A percentile compares a stretch with the other conserved stretches of the same genome.
Conservation (phyloP, 2,113 vertebrate genomes). For the Ictalurus furcatus region DNA sequence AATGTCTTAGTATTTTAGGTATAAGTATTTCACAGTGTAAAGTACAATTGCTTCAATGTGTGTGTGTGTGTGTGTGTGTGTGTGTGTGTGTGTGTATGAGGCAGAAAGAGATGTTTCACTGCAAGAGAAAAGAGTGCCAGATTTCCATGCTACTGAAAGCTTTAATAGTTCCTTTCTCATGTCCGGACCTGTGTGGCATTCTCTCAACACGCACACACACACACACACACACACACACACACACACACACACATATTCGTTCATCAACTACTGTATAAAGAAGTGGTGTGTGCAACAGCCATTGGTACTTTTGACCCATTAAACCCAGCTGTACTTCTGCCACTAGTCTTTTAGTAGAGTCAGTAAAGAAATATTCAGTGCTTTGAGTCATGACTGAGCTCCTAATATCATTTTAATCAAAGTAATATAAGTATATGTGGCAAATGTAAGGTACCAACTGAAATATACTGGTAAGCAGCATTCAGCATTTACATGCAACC, state of each 20-base stretch:
- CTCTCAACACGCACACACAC: neutral
- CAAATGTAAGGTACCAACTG: neutral
- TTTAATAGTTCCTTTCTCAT: slow-evolving; percentile 32
- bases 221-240: slow-evolving; percentile 5
- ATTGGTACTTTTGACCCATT: neutral
- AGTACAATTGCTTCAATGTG: neutral
- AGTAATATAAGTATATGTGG: neutral
- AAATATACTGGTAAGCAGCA: neutral
- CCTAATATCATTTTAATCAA: neutral
- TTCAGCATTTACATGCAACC: neutral
- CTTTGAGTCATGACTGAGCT: neutral
- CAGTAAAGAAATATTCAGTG: neutral
- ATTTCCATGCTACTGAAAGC: slow-evolving; percentile 36
- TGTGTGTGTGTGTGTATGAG: slow-evolving; percentile 24
- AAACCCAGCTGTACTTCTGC: neutral
- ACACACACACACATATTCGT: neutral
- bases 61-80: slow-evolving; percentile 28
- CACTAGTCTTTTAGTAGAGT: neutral
- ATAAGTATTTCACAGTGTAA: neutral
- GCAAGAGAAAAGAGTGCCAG: slow-evolving; percentile 43
- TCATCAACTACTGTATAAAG: neutral
- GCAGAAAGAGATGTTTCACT: slow-evolving; percentile 23
- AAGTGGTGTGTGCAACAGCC: neutral
- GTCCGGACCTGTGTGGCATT: slow-evolving; percentile 40
- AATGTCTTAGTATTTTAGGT: neutral